phyloP scores from a whole-genome alignment of 2,113 vertebrate genomes.

The Lichenostomus cassidix region DNA sequence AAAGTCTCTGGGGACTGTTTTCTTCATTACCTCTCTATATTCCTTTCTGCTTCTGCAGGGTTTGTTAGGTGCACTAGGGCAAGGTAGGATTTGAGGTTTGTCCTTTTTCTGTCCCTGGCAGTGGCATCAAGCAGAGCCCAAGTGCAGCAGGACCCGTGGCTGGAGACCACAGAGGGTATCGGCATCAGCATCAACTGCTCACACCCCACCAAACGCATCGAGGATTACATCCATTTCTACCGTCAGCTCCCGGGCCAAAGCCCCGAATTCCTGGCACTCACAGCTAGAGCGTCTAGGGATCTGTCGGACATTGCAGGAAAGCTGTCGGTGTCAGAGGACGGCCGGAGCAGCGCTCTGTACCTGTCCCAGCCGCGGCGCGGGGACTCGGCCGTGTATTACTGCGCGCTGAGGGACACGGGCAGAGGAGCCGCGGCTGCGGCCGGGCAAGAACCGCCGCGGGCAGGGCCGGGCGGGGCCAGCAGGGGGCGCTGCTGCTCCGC shows the following conservation, averaged over 20 bases:
- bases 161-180: background rate
- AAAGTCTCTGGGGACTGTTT: background rate
- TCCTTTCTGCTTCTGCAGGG: background rate
- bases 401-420: too few species aligned
- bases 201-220: rapidly evolving
- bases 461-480: too few species aligned
- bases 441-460: too few species aligned
- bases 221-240: rapidly evolving
- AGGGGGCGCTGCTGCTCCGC: too few species aligned
- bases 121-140: rapidly evolving
- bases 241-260: rapidly evolving
- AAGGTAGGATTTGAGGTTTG: background rate
- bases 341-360: too few species aligned
- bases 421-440: too few species aligned
- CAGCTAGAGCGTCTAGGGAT: rapidly evolving
- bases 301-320: rapidly evolving
- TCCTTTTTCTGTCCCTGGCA: rapidly evolving
- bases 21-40: background rate
- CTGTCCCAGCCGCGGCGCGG: too few species aligned
- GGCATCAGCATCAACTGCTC: background rate
- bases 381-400: too few species aligned
- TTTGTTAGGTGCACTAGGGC: background rate
- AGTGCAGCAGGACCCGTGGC: rapidly evolving
- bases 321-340: background rate
- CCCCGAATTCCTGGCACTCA: rapidly evolving